These are phyloP conservation scores for Galaxias olidus DNA, from an alignment of 2,797 vertebrate species.

Conservation along the genomic window DNA sequence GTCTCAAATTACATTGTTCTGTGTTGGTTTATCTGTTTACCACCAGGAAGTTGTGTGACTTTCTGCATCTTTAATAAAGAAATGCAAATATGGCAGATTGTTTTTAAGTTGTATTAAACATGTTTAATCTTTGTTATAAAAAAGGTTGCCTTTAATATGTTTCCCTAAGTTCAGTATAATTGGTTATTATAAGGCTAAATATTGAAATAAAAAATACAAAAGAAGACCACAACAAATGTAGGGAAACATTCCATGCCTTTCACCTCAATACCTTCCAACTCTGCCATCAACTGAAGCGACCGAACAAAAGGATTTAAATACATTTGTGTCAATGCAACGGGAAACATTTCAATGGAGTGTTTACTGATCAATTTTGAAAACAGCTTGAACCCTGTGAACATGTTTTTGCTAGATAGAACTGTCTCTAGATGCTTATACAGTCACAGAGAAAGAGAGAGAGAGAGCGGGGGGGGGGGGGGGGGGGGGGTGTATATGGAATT, in stretches of 20 bases:
- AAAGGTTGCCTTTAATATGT: too few species aligned
- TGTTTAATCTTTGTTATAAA: too few species aligned
- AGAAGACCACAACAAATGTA: constrained; percentile 43
- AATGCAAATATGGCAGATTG: too few species aligned
- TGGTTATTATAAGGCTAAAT: constrained; percentile 13
- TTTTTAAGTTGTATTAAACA: too few species aligned
- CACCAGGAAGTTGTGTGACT: too few species aligned
- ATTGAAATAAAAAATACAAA: constrained; percentile 29
- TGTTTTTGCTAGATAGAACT: constrained; percentile 54
- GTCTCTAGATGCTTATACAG: constrained; percentile 38
- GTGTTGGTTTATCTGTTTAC: too few species aligned
- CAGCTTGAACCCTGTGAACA: constrained; percentile 41
- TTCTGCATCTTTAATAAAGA: too few species aligned
- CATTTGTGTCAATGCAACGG: constrained; percentile 55
- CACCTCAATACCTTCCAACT: constrained; percentile 43
- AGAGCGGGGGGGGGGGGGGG: too few species aligned
- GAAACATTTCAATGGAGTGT: constrained; percentile 46
- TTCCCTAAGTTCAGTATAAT: background rate
- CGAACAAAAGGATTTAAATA: constrained; percentile 51
- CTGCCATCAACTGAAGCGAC: constrained; percentile 48
- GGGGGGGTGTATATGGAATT: too few species aligned
- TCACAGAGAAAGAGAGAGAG: background rate
- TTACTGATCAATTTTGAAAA: constrained; percentile 59
- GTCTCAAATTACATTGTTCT: background rate
- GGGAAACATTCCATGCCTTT: constrained; percentile 51